Evolutionary conservation across 2,888 invertebrate species (phyloP), one percentile per base, ranked within the genome.

Genomic region (Melanostoma scalare): DNA sequence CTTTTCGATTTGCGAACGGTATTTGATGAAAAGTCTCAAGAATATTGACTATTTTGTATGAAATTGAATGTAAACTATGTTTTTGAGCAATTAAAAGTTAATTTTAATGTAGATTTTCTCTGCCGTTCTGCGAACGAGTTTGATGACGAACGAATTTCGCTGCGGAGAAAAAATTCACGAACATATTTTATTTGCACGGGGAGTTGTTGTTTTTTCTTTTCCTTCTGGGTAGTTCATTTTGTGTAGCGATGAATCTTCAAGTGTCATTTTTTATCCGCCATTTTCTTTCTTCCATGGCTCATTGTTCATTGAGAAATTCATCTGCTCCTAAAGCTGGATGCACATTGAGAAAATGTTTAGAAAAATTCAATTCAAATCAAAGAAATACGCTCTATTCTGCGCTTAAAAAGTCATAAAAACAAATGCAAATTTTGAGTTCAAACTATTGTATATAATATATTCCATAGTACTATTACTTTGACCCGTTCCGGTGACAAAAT

Each of bases 141-240:
- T 30, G 71, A 75, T 79, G 84, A 84, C 74, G 75, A 80, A 75
- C 65, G 69, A 65, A 71, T 79, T 79, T 84, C 84, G 74, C 74
- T 78, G 74, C 71, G 67, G 55, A 75, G 84, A 79, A 79, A 63
- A 78, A 84, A 53, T 67, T 74, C 69, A 67, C 84, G 74, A 79
- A 74, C 84, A 84, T 84, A 84, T 79, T 78, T 82, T 82, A 77
- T 74, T 84, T 68, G 53, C 69, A 48, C 61, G 65, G 74, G 73
- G 58, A 77, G 79, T 84, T 84, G 84, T 84, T 84, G 84, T 84
- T 84, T 84, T 84, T 69, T 46, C 31, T 71, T 52, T 56, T 6
- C 36, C 53, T 48, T 55, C 65, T 52, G 36, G n/a, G 20, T 4
- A 40, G 68, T 79, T 84, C 84, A 84, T 79, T 84, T 71, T 42